phyloP scores from a whole-genome alignment of 1,140 invertebrate species.

The Drosophila melanica region DNA sequence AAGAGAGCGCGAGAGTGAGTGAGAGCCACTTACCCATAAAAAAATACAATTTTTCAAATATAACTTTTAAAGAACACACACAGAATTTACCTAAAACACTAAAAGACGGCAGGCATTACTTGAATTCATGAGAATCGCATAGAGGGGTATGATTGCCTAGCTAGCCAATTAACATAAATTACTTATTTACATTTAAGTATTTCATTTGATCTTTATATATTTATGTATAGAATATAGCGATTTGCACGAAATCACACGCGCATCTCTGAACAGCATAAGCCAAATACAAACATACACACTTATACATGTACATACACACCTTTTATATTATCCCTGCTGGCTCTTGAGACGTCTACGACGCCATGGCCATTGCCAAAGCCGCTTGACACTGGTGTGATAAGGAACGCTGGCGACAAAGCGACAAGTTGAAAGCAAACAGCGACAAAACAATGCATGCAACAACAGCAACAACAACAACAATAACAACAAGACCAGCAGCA shows the following conservation, averaged over 20 bases:
- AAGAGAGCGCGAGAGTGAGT: too few species aligned
- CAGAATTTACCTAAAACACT: too few species aligned
- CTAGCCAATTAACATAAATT: too few species aligned
- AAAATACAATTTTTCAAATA: too few species aligned
- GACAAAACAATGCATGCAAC: constrained; percentile 36
- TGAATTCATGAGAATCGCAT: too few species aligned
- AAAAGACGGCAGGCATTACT: too few species aligned
- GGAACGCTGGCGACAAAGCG: constrained; percentile 23
- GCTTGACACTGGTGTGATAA: constrained; percentile 50
- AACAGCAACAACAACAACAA: constrained; percentile 19
- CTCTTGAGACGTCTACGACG: constrained; percentile 33
- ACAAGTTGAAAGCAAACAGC: constrained; percentile 59
- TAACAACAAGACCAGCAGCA: constrained; percentile 3
- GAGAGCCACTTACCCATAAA: too few species aligned
- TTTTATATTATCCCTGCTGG: constrained; percentile 17
- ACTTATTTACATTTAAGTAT: too few species aligned
- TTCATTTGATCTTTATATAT: too few species aligned
- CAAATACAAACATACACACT: background rate
- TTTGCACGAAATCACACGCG: constrained; percentile 5
- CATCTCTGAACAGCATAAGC: constrained; percentile 3
- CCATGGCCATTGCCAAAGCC: constrained; percentile 8
- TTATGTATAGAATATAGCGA: background rate
- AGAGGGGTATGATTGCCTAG: too few species aligned
- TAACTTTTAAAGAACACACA: too few species aligned
- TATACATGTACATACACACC: background rate